A percentile compares a stretch with the other conserved stretches of the same genome.
phyloP scores from a whole-genome alignment of 2,797 vertebrate species.

The Antennarius maculatus region DNA sequence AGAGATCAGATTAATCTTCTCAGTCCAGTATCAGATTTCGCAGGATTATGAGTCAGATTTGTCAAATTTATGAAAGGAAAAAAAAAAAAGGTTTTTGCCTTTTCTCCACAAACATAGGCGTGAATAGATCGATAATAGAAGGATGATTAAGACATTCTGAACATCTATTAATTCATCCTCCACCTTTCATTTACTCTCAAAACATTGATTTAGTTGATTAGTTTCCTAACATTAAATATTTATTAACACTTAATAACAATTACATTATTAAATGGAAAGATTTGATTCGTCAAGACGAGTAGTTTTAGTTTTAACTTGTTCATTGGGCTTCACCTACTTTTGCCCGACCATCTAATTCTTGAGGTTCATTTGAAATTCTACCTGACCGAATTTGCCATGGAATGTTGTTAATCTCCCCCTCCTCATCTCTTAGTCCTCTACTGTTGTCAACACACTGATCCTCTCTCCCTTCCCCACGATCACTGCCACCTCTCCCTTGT shows the following conservation, averaged over 20 bases:
- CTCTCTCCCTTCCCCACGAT: slow-evolving; percentile 81
- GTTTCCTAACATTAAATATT: slow-evolving; percentile 62
- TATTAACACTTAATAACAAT: slow-evolving; percentile 60
- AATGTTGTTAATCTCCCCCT: slow-evolving; percentile 77
- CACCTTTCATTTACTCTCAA: slow-evolving; percentile 31
- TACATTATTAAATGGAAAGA: slow-evolving; percentile 20
- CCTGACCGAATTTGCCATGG: slow-evolving; percentile 68
- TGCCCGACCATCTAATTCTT: slow-evolving; percentile 58
- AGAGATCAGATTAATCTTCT: neutral
- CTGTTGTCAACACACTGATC: slow-evolving; percentile 80
- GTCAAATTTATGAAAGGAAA: neutral
- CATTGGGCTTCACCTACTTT: slow-evolving; percentile 41
- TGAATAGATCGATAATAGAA: slow-evolving; percentile 19
- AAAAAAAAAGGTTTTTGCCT: no score
- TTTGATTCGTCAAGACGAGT: slow-evolving; percentile 39
- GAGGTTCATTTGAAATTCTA: slow-evolving; percentile 53
- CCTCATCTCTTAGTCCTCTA: slow-evolving; percentile 78
- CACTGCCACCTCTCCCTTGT: slow-evolving; percentile 80
- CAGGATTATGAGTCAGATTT: neutral
- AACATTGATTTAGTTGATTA: slow-evolving; percentile 36
- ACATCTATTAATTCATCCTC: slow-evolving; percentile 45
- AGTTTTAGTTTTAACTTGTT: slow-evolving; percentile 38
- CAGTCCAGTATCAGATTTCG: neutral
- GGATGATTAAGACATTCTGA: slow-evolving; percentile 16
- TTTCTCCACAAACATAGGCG: neutral